Evolutionary conservation across 2,888 invertebrate genomes (phyloP).

Genomic region (Ophion ellenae): DNA sequence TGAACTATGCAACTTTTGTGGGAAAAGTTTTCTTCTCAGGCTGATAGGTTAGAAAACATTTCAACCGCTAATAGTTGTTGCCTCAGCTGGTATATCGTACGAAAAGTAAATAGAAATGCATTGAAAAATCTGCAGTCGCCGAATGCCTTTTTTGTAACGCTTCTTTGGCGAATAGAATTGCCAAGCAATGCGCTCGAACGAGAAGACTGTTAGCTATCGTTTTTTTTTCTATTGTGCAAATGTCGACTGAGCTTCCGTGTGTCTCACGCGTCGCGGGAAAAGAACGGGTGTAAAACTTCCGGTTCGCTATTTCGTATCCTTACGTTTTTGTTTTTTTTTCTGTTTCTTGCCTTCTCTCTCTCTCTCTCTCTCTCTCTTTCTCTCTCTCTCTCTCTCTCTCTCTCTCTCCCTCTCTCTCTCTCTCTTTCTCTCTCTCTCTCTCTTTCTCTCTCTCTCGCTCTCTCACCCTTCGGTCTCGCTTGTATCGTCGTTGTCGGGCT

Average conservation of each 20-base stretch:
- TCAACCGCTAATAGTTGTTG: too few species aligned
- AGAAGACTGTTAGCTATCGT: constrained; percentile 24
- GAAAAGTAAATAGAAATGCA: neutral
- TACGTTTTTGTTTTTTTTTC: constrained; percentile 10
- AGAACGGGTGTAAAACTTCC: constrained; percentile 69
- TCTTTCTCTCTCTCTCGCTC: neutral
- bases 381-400: too few species aligned
- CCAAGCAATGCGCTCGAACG: constrained; percentile 30
- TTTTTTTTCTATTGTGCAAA: constrained; percentile 73
- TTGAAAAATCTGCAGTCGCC: constrained; percentile 5
- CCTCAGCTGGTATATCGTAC: neutral
- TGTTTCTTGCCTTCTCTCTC: too few species aligned
- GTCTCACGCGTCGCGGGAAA: constrained; percentile 49
- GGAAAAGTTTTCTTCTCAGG: too few species aligned
- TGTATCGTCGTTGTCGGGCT: constrained; percentile 59
- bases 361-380: too few species aligned
- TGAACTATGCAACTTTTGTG: too few species aligned
- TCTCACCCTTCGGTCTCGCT: constrained; percentile 5
- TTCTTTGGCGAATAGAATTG: neutral
- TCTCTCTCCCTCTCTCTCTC: neutral
- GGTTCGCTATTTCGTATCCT: constrained; percentile 50
- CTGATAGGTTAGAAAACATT: too few species aligned
- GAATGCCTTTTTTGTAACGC: constrained; percentile 6
- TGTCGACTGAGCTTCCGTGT: constrained; percentile 63
- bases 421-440: too few species aligned